phyloP scores from a whole-genome alignment of 2,113 vertebrate species.

The Falco punctatus region DNA sequence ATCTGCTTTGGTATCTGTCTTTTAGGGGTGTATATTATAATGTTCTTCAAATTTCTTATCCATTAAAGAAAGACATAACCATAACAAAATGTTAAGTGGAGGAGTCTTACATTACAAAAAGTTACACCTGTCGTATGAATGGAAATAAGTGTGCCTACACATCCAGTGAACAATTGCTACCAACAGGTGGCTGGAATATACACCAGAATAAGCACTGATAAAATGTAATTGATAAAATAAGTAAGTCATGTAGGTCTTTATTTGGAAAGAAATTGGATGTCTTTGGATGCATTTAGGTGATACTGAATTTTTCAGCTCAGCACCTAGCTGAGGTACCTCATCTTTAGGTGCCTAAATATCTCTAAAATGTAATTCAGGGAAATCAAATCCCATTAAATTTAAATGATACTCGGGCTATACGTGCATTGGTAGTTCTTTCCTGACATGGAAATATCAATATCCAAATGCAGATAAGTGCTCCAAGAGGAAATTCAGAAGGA shows the following conservation, averaged over 20 bases:
- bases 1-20: neutral
- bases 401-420: neutral
- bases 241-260: neutral
- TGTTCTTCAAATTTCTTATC: neutral
- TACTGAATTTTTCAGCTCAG: neutral
- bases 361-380: neutral
- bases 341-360: neutral
- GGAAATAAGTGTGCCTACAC: neutral
- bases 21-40: neutral
- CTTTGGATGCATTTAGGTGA: neutral
- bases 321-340: neutral
- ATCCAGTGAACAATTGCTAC: neutral
- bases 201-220: neutral
- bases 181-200: neutral
- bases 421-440: neutral
- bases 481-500: constrained; percentile 25
- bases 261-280: neutral
- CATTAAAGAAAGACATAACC: neutral
- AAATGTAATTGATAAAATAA: neutral
- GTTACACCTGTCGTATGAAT: neutral
- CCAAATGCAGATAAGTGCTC: constrained; percentile 13
- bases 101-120: neutral
- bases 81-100: neutral
- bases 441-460: constrained; percentile 28
- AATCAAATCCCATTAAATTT: constrained; percentile 12